A percentile compares a stretch with the other conserved stretches of the same genome.
Conservation (phyloP, 2,797 vertebrate species). For the Taeniopygia guttata region DNA sequence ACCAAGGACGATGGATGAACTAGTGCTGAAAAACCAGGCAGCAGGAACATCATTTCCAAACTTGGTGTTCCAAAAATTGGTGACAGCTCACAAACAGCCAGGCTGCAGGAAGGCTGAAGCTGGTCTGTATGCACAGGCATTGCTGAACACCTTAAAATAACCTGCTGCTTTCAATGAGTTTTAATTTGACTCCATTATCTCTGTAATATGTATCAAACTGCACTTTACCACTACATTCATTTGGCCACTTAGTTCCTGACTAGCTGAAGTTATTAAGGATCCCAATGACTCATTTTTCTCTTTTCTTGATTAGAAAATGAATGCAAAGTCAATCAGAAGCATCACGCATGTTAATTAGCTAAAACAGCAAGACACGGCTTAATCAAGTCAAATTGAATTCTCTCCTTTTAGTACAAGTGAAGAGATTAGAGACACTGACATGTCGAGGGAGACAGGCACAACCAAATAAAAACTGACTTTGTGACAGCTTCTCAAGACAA, state of each 20-base stretch:
- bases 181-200: constrained; percentile 4
- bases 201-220: not conserved
- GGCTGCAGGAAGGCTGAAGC: not conserved
- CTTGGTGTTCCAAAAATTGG: not conserved
- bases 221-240: not conserved
- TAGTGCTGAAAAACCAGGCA: not conserved
- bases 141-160: constrained; percentile 19
- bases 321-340: constrained; percentile 53
- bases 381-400: constrained; percentile 41
- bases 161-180: not conserved
- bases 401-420: not conserved
- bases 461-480: not conserved
- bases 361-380: not conserved
- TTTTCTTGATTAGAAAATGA: constrained; percentile 61
- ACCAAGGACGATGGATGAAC: not conserved
- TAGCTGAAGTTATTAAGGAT: constrained; percentile 19
- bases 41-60: not conserved
- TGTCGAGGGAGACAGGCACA: not conserved
- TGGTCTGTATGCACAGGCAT: not conserved
- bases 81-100: not conserved
- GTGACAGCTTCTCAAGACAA: not conserved
- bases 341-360: constrained; percentile 14
- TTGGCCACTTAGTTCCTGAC: not conserved
- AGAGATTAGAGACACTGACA: not conserved
- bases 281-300: not conserved